Evolutionary conservation across 2,113 vertebrate genomes (phyloP).

Genomic region (Pterophyllum scalare): DNA sequence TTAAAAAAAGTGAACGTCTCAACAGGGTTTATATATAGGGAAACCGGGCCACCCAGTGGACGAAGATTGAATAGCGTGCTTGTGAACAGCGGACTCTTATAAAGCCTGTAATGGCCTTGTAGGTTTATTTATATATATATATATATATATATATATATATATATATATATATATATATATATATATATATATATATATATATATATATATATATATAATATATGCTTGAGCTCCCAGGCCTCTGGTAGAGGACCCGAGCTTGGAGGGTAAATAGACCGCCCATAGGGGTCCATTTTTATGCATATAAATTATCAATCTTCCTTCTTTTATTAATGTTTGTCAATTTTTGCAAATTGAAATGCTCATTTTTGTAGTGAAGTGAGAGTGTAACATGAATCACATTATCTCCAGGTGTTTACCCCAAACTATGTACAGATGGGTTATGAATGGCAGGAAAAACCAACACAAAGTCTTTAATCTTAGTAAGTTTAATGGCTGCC

Average conservation of each 20-base stretch:
- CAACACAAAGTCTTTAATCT: not conserved
- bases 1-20: not conserved
- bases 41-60: slow-evolving; percentile 53
- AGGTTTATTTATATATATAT: not conserved
- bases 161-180: too few species aligned
- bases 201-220: too few species aligned
- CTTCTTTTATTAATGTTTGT: slow-evolving; percentile 34
- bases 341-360: slow-evolving; percentile 15
- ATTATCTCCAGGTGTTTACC: not conserved
- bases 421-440: not conserved
- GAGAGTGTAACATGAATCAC: not conserved
- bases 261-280: too few species aligned
- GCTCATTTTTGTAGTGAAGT: not conserved
- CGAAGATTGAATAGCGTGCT: not conserved
- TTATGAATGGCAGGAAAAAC: not conserved
- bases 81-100: slow-evolving; percentile 32
- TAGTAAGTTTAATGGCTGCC: not conserved
- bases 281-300: too few species aligned
- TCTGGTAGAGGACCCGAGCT: too few species aligned
- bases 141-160: not conserved
- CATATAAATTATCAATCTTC: slow-evolving; percentile 33
- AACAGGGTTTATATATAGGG: slow-evolving; percentile 6
- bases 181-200: too few species aligned
- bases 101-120: slow-evolving; percentile 24
- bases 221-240: too few species aligned